A percentile compares a stretch with the other conserved stretches of the same genome.
Evolutionary conservation across 2,113 vertebrate species (phyloP).

Genomic region (Glaucomys volans): DNA sequence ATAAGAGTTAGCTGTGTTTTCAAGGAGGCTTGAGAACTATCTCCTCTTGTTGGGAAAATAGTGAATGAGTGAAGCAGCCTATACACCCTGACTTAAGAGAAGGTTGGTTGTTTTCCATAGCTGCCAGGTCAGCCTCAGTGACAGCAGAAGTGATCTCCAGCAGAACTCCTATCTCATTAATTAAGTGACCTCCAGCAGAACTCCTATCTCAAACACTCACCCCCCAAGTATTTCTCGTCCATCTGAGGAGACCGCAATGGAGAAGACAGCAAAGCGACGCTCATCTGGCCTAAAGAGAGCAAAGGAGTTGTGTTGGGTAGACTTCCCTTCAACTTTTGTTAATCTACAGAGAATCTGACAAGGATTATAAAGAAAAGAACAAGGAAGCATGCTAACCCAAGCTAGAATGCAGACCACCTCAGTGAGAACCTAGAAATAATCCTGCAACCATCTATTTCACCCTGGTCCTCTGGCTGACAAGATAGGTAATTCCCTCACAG

Average conservation of each 20-base stretch:
- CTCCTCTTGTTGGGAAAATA: not conserved
- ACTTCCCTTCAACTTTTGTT: not conserved
- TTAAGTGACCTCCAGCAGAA: not conserved
- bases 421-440: conserved; percentile 21
- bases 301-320: conserved; percentile 78
- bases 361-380: not conserved
- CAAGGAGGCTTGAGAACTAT: not conserved
- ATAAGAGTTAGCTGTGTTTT: not conserved
- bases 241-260: conserved; percentile 93
- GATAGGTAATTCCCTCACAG: not conserved
- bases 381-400: not conserved
- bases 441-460: conserved; percentile 27
- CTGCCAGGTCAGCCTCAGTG: not conserved
- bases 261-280: conserved; percentile 95
- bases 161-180: not conserved
- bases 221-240: conserved; percentile 94
- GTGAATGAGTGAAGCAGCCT: not conserved
- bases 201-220: conserved; percentile 85
- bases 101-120: not conserved
- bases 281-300: conserved; percentile 91
- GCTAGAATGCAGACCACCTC: not conserved
- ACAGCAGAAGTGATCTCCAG: not conserved
- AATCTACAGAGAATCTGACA: not conserved
- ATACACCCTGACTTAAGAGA: not conserved
- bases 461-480: conserved; percentile 26